Evolutionary conservation across 2,888 invertebrate genomes (phyloP).

Genomic region (Gymnosoma rotundatum): DNA sequence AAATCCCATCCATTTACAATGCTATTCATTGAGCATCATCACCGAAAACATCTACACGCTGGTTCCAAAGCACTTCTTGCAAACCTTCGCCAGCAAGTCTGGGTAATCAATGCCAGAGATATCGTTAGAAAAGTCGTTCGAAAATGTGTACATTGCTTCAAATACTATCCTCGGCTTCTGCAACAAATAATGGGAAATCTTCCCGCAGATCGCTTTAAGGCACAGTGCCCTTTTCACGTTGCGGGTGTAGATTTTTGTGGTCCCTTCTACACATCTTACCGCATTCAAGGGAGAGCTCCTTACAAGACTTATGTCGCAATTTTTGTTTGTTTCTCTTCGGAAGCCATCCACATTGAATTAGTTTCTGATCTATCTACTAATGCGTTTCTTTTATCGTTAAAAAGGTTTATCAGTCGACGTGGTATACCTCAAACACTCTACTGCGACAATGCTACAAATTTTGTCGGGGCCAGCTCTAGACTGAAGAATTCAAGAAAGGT

Average conservation of each 20-base stretch:
- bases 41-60: too few species aligned
- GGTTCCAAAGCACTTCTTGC: too few species aligned
- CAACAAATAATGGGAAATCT: too few species aligned
- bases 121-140: too few species aligned
- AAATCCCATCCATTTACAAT: too few species aligned
- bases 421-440: neutral
- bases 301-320: slow-evolving; percentile 40
- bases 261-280: slow-evolving; percentile 48
- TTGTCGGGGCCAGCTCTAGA: slow-evolving; percentile 20
- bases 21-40: too few species aligned
- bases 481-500: slow-evolving; percentile 19
- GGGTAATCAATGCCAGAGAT: too few species aligned
- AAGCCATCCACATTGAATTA: slow-evolving; percentile 68
- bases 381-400: slow-evolving; percentile 46
- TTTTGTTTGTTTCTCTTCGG: slow-evolving; percentile 65
- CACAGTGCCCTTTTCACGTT: too few species aligned
- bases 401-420: neutral
- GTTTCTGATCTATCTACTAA: slow-evolving; percentile 67
- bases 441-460: slow-evolving; percentile 43
- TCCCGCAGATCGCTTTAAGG: too few species aligned
- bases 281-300: slow-evolving; percentile 40
- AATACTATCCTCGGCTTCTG: too few species aligned
- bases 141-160: too few species aligned
- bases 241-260: slow-evolving; percentile 65
- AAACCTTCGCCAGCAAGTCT: too few species aligned